phyloP scores from a whole-genome alignment of 1,140 invertebrate genomes.

The Oryctes rhinoceros region DNA sequence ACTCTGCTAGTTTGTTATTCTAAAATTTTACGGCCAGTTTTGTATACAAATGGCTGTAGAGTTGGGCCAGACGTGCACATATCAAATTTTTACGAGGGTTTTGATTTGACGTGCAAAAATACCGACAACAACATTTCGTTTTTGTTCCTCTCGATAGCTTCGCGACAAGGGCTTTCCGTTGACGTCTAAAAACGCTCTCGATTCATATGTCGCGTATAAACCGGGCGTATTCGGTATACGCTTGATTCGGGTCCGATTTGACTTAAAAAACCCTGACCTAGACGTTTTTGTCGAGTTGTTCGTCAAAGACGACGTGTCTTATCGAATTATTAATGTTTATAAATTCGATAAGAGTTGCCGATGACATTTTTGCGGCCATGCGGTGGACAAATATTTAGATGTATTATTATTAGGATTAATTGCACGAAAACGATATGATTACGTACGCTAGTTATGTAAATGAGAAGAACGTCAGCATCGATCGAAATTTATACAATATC shows the following conservation, averaged over 20 bases:
- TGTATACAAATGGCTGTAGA: background rate
- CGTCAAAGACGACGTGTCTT: background rate
- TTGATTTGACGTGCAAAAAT: constrained; percentile 21
- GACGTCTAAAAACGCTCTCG: background rate
- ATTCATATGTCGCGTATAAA: background rate
- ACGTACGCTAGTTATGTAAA: too few species aligned
- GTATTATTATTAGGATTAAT: too few species aligned
- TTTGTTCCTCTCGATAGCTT: background rate
- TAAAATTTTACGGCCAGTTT: constrained; percentile 10
- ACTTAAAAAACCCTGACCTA: constrained; percentile 32
- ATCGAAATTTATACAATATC: too few species aligned
- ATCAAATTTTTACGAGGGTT: constrained; percentile 34
- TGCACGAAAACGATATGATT: too few species aligned
- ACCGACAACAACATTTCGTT: constrained; percentile 1
- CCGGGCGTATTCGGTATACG: too few species aligned
- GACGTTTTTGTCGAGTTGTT: constrained; percentile 3
- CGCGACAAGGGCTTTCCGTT: constrained; percentile 3
- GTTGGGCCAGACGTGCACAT: constrained; percentile 18
- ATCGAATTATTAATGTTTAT: constrained; percentile 12
- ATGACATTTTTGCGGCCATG: background rate
- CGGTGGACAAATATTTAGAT: background rate
- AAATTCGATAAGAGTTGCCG: background rate
- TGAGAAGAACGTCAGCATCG: too few species aligned
- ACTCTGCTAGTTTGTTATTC: constrained; percentile 10
- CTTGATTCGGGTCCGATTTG: constrained; percentile 27